Percentiles rank a stretch among this genome's conserved stretches.
Evolutionary conservation across 1,140 invertebrate species (phyloP).

Genomic region (Orussus abietinus): DNA sequence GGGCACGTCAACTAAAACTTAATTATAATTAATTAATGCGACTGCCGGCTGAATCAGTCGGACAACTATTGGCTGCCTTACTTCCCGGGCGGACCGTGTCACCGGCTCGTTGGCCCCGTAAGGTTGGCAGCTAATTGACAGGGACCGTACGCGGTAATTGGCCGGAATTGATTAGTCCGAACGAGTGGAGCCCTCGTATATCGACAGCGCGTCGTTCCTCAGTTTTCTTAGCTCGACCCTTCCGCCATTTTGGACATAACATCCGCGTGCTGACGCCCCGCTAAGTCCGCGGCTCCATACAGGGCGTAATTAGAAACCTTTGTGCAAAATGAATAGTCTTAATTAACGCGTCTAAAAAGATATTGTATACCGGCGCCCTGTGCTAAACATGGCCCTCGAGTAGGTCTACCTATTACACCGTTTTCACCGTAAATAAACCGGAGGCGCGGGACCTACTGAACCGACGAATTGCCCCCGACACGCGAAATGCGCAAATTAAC

Average conservation of each 20-base stretch:
- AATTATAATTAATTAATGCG: slow-evolving; percentile 76
- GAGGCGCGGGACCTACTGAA: slow-evolving; percentile 46
- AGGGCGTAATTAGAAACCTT: slow-evolving; percentile 60
- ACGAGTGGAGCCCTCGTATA: too few relatives aligned
- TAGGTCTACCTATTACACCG: slow-evolving; percentile 39
- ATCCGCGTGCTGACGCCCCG: slow-evolving; percentile 24
- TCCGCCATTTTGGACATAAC: too few relatives aligned
- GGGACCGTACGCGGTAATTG: too few relatives aligned
- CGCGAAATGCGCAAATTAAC: neutral
- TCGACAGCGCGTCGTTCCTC: too few relatives aligned
- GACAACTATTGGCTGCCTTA: slow-evolving; percentile 41
- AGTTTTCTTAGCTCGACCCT: too few relatives aligned
- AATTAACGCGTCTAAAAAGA: slow-evolving; percentile 59
- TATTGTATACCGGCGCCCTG: slow-evolving; percentile 51
- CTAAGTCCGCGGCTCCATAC: slow-evolving; percentile 52
- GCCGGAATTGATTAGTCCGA: too few relatives aligned
- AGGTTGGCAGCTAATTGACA: too few relatives aligned
- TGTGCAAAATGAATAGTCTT: slow-evolving; percentile 60
- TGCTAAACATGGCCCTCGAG: slow-evolving; percentile 44
- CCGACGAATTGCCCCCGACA: slow-evolving; percentile 8
- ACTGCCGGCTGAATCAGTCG: slow-evolving; percentile 45
- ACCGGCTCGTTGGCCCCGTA: too few relatives aligned
- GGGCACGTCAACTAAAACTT: slow-evolving; percentile 71
- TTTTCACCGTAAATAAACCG: slow-evolving; percentile 40
- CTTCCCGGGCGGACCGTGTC: too few relatives aligned